phyloP scores from a whole-genome alignment of 2,797 vertebrate genomes.

The Uromys caudimaculatus region DNA sequence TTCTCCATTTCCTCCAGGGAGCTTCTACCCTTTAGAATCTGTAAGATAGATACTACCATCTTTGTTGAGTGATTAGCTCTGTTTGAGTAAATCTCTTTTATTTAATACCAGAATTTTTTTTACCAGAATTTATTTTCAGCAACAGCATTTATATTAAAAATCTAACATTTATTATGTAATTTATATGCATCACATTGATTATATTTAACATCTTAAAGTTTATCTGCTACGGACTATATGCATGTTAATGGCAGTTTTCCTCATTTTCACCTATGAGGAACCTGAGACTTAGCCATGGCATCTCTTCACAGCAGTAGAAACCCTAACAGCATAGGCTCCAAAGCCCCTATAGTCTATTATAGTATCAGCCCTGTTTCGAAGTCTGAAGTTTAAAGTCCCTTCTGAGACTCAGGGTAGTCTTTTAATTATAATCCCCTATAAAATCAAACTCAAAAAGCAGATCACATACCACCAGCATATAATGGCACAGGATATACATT shows the following conservation, averaged over 20 bases:
- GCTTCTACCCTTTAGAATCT: background rate
- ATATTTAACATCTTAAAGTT: background rate
- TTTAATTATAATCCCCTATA: background rate
- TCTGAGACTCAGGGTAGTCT: background rate
- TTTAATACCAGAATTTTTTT: background rate
- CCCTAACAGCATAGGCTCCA: background rate
- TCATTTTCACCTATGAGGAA: background rate
- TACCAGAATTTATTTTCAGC: constrained; percentile 25
- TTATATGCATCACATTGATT: background rate
- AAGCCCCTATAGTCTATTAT: background rate
- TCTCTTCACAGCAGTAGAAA: background rate
- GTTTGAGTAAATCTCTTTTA: constrained; percentile 29
- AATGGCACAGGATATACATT: background rate
- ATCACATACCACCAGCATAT: background rate
- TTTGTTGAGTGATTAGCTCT: background rate
- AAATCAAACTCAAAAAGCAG: background rate
- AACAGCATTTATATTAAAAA: constrained; percentile 15
- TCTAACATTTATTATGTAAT: background rate
- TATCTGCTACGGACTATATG: background rate
- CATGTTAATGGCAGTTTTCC: background rate
- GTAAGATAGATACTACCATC: background rate
- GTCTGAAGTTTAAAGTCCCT: background rate
- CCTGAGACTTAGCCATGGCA: background rate
- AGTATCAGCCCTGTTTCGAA: background rate
- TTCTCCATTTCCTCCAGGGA: constrained; percentile 29